phyloP scores from a whole-genome alignment of 2,113 vertebrate genomes.

The Strix aluco region DNA sequence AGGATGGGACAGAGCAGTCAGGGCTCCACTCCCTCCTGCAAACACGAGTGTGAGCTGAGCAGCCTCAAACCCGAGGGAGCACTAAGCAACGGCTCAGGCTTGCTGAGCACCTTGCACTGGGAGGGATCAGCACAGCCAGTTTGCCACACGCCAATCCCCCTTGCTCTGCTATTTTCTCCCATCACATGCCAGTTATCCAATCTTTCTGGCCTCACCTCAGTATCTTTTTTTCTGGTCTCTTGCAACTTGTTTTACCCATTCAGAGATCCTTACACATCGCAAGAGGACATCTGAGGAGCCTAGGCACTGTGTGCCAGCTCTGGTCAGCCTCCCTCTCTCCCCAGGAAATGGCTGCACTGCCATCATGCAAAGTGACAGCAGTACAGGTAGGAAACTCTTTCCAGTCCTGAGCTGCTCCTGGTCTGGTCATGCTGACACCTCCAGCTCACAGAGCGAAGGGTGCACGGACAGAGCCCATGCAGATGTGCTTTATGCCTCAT shows the following conservation, averaged over 20 bases:
- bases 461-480: accelerated
- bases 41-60: too few relatives aligned
- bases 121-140: too few relatives aligned
- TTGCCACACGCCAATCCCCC: too few relatives aligned
- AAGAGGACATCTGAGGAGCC: neutral
- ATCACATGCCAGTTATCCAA: neutral
- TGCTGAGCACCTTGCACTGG: neutral
- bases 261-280: accelerated
- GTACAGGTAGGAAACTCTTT: neutral
- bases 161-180: neutral
- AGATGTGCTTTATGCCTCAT: neutral
- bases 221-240: too few relatives aligned
- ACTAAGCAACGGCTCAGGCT: neutral
- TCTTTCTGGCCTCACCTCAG: neutral
- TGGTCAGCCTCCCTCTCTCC: neutral
- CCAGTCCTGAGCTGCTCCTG: neutral
- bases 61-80: neutral
- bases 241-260: neutral
- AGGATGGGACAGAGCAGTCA: neutral
- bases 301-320: too few relatives aligned
- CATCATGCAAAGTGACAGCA: too few relatives aligned
- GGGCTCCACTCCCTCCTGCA: neutral
- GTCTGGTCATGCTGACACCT: accelerated
- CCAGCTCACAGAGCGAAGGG: neutral
- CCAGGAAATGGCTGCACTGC: accelerated